A percentile compares a stretch with the other conserved stretches of the same genome.
Conservation (phyloP, 2,888 invertebrate genomes). For the Erebia epiphron region DNA sequence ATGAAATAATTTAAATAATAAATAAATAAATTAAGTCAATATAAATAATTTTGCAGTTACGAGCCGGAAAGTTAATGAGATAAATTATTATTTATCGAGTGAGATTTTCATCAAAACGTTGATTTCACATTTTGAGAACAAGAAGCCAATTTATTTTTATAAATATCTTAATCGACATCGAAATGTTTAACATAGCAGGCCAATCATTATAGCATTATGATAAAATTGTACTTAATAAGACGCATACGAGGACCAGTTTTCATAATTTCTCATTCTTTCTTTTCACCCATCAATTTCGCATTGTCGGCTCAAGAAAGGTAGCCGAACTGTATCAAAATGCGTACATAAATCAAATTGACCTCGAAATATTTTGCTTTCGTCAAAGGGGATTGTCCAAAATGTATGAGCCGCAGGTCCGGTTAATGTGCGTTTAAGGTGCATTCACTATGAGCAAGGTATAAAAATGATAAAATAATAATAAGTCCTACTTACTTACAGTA, state of each 20-base stretch:
- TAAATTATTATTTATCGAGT: conserved; percentile 3
- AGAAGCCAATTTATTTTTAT: conserved; percentile 7
- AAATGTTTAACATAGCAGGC: conserved; percentile 16
- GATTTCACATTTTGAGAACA: conserved; percentile 2
- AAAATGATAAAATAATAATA: too few relatives aligned
- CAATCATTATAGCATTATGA: conserved; percentile 28
- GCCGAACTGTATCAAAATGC: conserved; percentile 74
- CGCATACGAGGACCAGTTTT: conserved; percentile 25
- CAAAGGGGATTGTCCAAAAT: conserved; percentile 47
- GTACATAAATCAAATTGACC: conserved; percentile 79
- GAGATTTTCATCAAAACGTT: conserved; percentile 1
- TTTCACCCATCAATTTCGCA: conserved; percentile 36
- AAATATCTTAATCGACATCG: conserved; percentile 9
- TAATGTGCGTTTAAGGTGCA: too few relatives aligned
- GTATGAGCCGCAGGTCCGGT: too few relatives aligned
- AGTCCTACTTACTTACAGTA: too few relatives aligned
- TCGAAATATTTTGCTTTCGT: conserved; percentile 69
- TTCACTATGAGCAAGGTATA: too few relatives aligned
- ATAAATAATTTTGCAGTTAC: background rate
- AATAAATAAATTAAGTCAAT: too few relatives aligned
- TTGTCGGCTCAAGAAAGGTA: conserved; percentile 41
- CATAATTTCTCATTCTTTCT: conserved; percentile 31
- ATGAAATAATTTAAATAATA: too few relatives aligned
- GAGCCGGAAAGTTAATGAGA: background rate
- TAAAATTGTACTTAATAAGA: conserved; percentile 35